A percentile compares a stretch with the other conserved stretches of the same genome.
Evolutionary conservation across 2,888 invertebrate species (phyloP).

Genomic region (Heliconius aoede): DNA sequence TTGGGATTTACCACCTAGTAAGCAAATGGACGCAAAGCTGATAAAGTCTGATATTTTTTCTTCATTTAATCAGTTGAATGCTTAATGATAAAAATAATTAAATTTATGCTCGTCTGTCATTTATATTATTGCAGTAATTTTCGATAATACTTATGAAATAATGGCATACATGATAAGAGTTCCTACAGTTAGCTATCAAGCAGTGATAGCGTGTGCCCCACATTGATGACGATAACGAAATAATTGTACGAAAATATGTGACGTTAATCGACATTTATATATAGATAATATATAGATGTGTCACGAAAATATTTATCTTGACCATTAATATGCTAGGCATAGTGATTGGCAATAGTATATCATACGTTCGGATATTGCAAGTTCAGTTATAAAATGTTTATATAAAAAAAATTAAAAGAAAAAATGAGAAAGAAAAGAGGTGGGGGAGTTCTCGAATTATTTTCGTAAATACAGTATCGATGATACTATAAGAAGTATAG

Average conservation of each 20-base stretch:
- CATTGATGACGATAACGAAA: background rate
- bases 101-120: background rate
- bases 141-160: slow-evolving; percentile 7
- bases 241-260: slow-evolving; percentile 17
- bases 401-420: no score
- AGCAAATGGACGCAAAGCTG: background rate
- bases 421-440: no score
- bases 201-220: slow-evolving; percentile 19
- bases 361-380: background rate
- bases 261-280: slow-evolving; percentile 1
- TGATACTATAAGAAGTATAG: no score
- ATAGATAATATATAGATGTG: background rate
- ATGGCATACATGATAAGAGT: slow-evolving; percentile 4
- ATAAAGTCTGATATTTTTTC: background rate
- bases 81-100: background rate
- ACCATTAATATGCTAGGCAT: background rate
- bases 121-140: slow-evolving; percentile 5
- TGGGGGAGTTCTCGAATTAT: no score
- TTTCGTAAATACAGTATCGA: no score
- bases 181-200: background rate
- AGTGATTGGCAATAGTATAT: background rate
- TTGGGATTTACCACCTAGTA: background rate
- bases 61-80: background rate
- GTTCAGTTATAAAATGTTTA: background rate
- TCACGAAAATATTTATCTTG: slow-evolving; percentile 6